These are phyloP conservation scores for Seriola quinqueradiata DNA, from an alignment of 2,113 vertebrate genomes.

Conservation along the genomic window DNA sequence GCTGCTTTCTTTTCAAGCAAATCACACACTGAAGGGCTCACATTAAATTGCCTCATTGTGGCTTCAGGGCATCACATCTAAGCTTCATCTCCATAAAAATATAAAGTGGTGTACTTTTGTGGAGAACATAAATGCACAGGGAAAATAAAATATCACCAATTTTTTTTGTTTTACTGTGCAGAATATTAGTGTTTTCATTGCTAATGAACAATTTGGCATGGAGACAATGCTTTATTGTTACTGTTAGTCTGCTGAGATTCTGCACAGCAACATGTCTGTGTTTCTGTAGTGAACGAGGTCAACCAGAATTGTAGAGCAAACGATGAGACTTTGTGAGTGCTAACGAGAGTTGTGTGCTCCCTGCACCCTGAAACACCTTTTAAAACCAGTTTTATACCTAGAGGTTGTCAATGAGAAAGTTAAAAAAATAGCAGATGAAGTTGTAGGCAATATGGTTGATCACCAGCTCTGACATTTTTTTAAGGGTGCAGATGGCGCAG, in stretches of 20 bases:
- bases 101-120: slow-evolving; percentile 22
- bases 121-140: slow-evolving; percentile 24
- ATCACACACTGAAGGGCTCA: slow-evolving; percentile 29
- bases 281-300: slow-evolving; percentile 47
- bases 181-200: slow-evolving; percentile 50
- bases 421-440: slow-evolving; percentile 8
- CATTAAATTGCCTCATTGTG: slow-evolving; percentile 35
- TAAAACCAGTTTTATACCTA: not conserved
- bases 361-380: not conserved
- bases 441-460: slow-evolving; percentile 23
- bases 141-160: slow-evolving; percentile 30
- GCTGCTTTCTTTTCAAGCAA: slow-evolving; percentile 39
- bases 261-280: slow-evolving; percentile 9
- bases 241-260: slow-evolving; percentile 42
- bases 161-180: slow-evolving; percentile 16
- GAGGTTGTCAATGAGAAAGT: slow-evolving; percentile 8
- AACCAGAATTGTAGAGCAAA: slow-evolving; percentile 40
- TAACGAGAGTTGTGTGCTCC: slow-evolving; percentile 35
- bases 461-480: slow-evolving; percentile 32
- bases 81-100: slow-evolving; percentile 35
- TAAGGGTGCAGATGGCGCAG: slow-evolving; percentile 33
- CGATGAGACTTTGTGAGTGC: slow-evolving; percentile 15
- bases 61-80: slow-evolving; percentile 43
- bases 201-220: slow-evolving; percentile 69
- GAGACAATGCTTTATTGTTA: slow-evolving; percentile 60